Evolutionary conservation across 2,113 vertebrate species (phyloP).

Genomic region (Antennarius striatus): DNA sequence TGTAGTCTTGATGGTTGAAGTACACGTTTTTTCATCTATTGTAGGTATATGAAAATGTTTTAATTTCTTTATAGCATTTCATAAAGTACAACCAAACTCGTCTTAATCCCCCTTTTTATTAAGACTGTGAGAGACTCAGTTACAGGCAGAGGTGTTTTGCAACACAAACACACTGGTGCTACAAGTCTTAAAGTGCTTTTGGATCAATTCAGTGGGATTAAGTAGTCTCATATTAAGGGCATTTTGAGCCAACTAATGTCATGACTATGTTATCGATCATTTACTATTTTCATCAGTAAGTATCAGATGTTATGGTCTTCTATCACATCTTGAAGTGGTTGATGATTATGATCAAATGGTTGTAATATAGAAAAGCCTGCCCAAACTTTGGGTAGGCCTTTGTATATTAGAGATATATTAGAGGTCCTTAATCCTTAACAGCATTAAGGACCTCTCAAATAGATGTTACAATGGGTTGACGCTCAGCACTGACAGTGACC

Average conservation of each 20-base stretch:
- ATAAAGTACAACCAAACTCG: slow-evolving; percentile 43
- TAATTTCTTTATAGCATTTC: slow-evolving; percentile 53
- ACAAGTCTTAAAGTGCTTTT: slow-evolving; percentile 72
- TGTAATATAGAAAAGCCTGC: slow-evolving; percentile 16
- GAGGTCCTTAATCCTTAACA: background rate
- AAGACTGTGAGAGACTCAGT: slow-evolving; percentile 5
- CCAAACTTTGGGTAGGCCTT: slow-evolving; percentile 3
- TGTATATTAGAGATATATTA: too few relatives aligned
- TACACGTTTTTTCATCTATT: too few relatives aligned
- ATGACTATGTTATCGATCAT: slow-evolving; percentile 14
- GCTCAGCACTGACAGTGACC: slow-evolving; percentile 28
- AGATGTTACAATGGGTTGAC: slow-evolving; percentile 31
- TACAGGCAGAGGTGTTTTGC: too few relatives aligned
- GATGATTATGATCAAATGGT: slow-evolving; percentile 27
- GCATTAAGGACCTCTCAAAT: slow-evolving; percentile 33
- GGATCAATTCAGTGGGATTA: slow-evolving; percentile 63
- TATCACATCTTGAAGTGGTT: background rate
- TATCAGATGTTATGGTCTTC: background rate
- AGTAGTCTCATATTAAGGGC: slow-evolving; percentile 31
- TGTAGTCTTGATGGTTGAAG: slow-evolving; percentile 28
- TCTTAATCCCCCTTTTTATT: slow-evolving; percentile 2
- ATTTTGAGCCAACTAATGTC: slow-evolving; percentile 17
- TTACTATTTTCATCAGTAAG: background rate
- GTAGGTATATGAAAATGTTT: background rate
- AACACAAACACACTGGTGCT: slow-evolving; percentile 46